Evolutionary conservation across 2,888 invertebrate species (phyloP).

Genomic region (Euplexia lucipara): DNA sequence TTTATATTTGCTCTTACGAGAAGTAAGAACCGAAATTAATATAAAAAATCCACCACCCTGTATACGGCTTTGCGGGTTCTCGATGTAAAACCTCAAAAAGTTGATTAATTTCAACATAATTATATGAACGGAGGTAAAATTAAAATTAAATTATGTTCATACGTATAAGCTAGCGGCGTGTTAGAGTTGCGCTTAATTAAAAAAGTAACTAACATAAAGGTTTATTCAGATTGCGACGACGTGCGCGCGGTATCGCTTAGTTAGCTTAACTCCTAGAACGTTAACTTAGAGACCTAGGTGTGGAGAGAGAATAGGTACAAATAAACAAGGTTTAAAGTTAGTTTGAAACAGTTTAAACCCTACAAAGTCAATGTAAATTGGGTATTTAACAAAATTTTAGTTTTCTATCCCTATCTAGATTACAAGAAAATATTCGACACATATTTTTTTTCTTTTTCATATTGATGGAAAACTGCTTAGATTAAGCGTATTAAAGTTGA

Average conservation of each 20-base stretch:
- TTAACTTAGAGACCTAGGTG: background rate
- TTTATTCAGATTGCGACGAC: conserved; percentile 15
- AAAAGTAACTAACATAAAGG: conserved; percentile 36
- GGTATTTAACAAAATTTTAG: too few relatives aligned
- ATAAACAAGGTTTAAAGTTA: background rate
- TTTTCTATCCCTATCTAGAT: too few relatives aligned
- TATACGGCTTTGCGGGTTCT: conserved; percentile 11
- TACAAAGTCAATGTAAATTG: too few relatives aligned
- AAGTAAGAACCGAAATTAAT: too few relatives aligned
- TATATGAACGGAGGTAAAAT: conserved; percentile 20
- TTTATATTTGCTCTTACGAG: too few relatives aligned
- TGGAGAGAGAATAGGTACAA: background rate
- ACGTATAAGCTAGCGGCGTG: conserved; percentile 15
- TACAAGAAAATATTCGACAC: too few relatives aligned
- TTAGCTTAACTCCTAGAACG: background rate
- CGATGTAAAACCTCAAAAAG: conserved; percentile 38
- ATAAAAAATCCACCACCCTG: too few relatives aligned
- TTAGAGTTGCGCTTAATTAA: conserved; percentile 45
- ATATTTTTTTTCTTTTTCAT: too few relatives aligned
- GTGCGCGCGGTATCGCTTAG: background rate
- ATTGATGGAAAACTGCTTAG: too few relatives aligned
- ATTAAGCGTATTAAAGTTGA: too few relatives aligned
- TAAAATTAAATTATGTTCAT: conserved; percentile 41
- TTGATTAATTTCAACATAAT: conserved; percentile 36
- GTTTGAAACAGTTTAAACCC: too few relatives aligned